These are phyloP conservation scores for Megaceryle maxima DNA, from an alignment of 2,113 vertebrate species.

Conservation along the genomic window DNA sequence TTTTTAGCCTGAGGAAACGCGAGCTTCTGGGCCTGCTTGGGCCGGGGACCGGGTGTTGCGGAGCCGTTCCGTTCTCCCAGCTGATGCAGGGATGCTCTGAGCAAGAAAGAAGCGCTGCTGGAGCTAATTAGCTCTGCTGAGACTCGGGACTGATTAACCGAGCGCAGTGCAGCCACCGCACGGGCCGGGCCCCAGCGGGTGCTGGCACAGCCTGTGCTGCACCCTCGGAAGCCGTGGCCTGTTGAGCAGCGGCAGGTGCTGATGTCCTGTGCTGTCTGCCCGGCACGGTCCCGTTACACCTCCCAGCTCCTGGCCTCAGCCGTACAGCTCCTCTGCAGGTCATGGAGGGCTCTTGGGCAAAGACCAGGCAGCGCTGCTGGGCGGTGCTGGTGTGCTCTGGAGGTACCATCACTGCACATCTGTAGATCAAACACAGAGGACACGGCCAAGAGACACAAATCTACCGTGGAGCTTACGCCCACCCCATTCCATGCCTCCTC, in stretches of 20 bases:
- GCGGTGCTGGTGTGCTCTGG: neutral
- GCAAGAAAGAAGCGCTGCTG: neutral
- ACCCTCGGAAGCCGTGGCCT: neutral
- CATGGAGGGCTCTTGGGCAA: neutral
- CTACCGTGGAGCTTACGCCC: fast-evolving
- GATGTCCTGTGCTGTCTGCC: neutral
- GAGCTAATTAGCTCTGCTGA: neutral
- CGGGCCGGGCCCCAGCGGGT: neutral
- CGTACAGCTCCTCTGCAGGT: neutral
- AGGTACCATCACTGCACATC: neutral
- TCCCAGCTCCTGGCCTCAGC: neutral
- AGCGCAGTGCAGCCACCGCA: fast-evolving
- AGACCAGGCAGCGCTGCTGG: neutral
- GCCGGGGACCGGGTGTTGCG: neutral
- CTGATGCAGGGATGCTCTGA: neutral
- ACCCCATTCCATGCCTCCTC: fast-evolving
- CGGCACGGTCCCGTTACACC: neutral
- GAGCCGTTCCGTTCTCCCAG: neutral
- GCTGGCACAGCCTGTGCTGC: neutral
- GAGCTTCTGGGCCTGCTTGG: neutral
- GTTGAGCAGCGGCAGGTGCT: neutral
- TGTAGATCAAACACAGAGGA: too few relatives aligned
- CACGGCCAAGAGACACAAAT: neutral
- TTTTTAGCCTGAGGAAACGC: too few relatives aligned
- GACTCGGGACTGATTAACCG: neutral